Conservation (phyloP, 1,140 invertebrate species). For the Nomia melanderi region DNA sequence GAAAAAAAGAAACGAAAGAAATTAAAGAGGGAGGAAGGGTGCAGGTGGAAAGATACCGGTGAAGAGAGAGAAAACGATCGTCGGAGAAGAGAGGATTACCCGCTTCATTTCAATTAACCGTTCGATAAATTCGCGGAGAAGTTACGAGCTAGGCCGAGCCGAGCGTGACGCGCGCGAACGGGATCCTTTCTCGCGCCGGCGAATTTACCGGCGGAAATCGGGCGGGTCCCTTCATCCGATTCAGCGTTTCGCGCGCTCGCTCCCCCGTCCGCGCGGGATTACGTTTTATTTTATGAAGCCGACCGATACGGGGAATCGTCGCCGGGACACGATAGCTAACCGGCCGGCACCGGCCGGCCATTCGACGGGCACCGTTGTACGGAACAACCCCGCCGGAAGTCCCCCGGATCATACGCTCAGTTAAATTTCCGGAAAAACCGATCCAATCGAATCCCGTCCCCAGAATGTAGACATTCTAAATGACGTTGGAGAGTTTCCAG, state of each 20-base stretch:
- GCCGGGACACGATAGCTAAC: too few relatives aligned
- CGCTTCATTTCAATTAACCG: slow-evolving; percentile 50
- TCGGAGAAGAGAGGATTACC: slow-evolving; percentile 25
- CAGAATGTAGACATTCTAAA: slow-evolving; percentile 40
- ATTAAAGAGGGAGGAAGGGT: background rate
- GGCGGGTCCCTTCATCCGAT: background rate
- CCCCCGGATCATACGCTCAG: slow-evolving; percentile 32
- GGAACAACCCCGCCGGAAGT: background rate
- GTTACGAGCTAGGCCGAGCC: background rate
- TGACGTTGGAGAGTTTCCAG: slow-evolving; percentile 43
- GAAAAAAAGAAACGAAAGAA: background rate
- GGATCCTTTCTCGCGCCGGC: background rate
- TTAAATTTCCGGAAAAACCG: slow-evolving; percentile 34
- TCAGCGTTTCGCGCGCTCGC: slow-evolving; percentile 5
- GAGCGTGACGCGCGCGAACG: slow-evolving; percentile 7
- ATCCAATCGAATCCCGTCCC: slow-evolving; percentile 24
- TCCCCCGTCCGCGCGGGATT: background rate
- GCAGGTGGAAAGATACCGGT: too few relatives aligned
- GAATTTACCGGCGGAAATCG: background rate
- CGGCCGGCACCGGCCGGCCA: too few relatives aligned
- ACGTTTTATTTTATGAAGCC: slow-evolving; percentile 1
- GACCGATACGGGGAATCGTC: background rate
- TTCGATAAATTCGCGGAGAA: slow-evolving; percentile 20
- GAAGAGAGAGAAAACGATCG: slow-evolving; percentile 2
- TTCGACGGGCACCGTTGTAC: background rate